Conservation (phyloP, 2,113 vertebrate species). For the Dolichotis patagonum region DNA sequence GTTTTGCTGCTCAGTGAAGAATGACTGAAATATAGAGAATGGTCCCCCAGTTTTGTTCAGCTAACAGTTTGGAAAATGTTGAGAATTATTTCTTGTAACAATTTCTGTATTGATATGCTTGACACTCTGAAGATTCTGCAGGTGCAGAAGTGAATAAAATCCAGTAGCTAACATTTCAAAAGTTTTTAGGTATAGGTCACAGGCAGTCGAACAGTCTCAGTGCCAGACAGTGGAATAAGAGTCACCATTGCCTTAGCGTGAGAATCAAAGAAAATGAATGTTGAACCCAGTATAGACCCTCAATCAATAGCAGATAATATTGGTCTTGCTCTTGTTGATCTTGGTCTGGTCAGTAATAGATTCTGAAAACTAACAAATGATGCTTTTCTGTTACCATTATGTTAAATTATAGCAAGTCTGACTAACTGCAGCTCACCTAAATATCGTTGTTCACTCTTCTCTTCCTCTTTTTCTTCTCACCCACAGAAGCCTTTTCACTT, state of each 20-base stretch:
- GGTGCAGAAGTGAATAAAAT: neutral
- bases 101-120: neutral
- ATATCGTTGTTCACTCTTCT: neutral
- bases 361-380: constrained; percentile 52
- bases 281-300: neutral
- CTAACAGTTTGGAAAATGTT: constrained; percentile 25
- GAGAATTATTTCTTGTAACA: neutral
- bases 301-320: neutral
- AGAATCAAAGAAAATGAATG: neutral
- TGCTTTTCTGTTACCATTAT: constrained; percentile 5
- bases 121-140: neutral
- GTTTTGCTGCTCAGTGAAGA: neutral
- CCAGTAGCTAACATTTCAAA: neutral
- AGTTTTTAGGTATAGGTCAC: neutral
- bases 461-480: constrained; percentile 5
- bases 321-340: neutral
- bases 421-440: neutral
- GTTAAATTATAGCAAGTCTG: neutral
- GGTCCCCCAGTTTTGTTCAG: neutral
- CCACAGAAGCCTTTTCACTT: neutral
- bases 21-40: neutral
- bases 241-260: neutral
- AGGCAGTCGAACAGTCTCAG: neutral
- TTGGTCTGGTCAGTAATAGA: neutral
- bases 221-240: too few species aligned